Base-by-base conservation (phyloP, 2,888 invertebrate species). In the Caenorhabditis afra region DNA sequence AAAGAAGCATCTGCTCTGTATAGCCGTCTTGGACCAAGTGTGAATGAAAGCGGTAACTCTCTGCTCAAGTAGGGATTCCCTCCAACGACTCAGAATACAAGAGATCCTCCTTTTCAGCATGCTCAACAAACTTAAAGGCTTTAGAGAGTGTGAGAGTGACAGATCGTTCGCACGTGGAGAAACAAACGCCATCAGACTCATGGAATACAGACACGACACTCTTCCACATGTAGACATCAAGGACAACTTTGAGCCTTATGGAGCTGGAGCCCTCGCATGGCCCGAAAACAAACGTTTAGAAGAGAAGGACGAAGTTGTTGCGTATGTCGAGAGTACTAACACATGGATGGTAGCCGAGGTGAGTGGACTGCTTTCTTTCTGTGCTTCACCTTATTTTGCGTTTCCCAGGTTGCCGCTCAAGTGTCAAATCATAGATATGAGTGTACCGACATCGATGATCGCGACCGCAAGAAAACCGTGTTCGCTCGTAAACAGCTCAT, bases 301-400 rank as follows among this genome's bases (percentile, higher is more conserved):
- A 5, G 55, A 49, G 29, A 35, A 49, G n/a, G 58, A 64, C 1
- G 64, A 64, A 58, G 73, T 73, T 5, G 73, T 49, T 0, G 73
- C 73, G 4, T 73, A 50, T 50, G 64, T 73, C 18, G 73, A 73
- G n/a, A 16, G 12, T 3, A 18, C 50, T 0, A 73, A 73, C 39
- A 73, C 73, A 0, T 73, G 73, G 73, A 73, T 73, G n/a, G 8
- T 64, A 11, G 73, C 73, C 8, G 64, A 73, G 44, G 73, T 73
- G 14, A 7, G 61, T 61, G 14, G 23, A 29, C 12, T 20, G 44
- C 7, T 29, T 53, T 50, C 18, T 18, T 16, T 50, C 20, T 18
- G 14, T 18, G 50, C 12, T 18, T 8, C 16, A 37, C 37, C 37
- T 37, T 8, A 37, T 37, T 37, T 37, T 37, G n/a, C n/a, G n/a